phyloP scores from a whole-genome alignment of 1,140 invertebrate genomes.

The Drosophila persimilis region DNA sequence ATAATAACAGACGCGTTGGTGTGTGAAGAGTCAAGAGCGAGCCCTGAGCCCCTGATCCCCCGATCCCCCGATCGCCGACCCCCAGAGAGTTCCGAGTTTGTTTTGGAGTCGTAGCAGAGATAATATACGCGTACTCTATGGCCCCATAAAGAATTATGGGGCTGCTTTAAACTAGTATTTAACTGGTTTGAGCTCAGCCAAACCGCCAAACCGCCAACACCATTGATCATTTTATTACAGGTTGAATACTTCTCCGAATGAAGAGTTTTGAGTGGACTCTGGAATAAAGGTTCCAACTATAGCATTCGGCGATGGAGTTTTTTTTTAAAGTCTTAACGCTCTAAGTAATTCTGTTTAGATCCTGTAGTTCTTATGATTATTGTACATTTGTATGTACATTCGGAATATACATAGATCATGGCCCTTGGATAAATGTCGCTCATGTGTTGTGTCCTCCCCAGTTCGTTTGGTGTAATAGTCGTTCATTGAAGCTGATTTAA shows the following conservation, averaged over 20 bases:
- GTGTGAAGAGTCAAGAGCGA: conserved; percentile 30
- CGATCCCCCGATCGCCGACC: too few species aligned
- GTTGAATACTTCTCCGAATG: conserved; percentile 1
- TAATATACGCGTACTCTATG: conserved; percentile 11
- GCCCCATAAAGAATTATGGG: conserved; percentile 31
- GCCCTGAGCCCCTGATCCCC: neutral
- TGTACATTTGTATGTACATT: too few species aligned
- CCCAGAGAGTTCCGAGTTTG: conserved; percentile 11
- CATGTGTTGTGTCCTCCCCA: too few species aligned
- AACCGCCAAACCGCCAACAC: conserved; percentile 28
- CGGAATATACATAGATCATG: too few species aligned
- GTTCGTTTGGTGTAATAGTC: neutral
- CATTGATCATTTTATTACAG: conserved; percentile 30
- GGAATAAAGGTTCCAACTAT: too few species aligned
- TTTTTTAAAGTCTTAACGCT: too few species aligned
- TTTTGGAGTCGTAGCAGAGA: conserved; percentile 4
- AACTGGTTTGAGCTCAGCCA: conserved; percentile 59
- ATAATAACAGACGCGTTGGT: conserved; percentile 15
- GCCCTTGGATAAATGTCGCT: neutral
- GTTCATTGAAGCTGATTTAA: conserved; percentile 12
- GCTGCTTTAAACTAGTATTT: conserved; percentile 58
- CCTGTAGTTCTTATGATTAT: too few species aligned
- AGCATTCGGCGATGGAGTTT: too few species aligned
- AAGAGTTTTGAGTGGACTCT: neutral
- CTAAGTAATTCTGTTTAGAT: too few species aligned